Percentiles rank a stretch among this genome's conserved stretches.
These are phyloP conservation scores for Dromaius novaehollandiae DNA, from an alignment of 2,113 vertebrate genomes.

Conservation along the genomic window DNA sequence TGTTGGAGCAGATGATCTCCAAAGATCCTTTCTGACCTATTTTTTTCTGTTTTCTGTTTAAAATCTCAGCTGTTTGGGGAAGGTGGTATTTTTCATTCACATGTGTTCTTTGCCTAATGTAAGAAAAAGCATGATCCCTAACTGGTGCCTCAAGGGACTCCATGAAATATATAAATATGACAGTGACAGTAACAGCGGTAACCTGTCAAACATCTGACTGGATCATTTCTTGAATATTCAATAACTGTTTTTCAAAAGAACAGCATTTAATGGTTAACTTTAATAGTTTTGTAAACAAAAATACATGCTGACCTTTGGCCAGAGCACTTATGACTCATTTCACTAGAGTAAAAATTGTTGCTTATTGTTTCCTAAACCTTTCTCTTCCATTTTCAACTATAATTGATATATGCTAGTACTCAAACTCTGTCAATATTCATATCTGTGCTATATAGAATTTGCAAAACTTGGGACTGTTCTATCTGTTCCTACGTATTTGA, in stretches of 20 bases:
- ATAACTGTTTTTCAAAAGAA: background rate
- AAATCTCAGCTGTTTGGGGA: background rate
- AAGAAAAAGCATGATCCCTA: background rate
- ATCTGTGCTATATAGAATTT: background rate
- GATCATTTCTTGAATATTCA: background rate
- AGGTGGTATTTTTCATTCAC: background rate
- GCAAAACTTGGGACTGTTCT: background rate
- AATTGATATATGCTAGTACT: background rate
- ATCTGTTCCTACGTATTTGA: background rate
- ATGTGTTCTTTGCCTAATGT: background rate
- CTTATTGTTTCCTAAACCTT: background rate
- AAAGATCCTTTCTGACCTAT: background rate
- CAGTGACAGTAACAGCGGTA: background rate
- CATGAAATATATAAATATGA: background rate
- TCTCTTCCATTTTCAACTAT: background rate
- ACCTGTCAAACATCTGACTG: background rate
- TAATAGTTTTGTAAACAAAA: background rate
- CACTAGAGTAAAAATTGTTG: background rate
- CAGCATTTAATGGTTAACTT: background rate
- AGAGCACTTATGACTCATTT: background rate
- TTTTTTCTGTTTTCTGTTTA: background rate
- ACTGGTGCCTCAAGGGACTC: background rate
- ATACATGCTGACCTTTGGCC: background rate
- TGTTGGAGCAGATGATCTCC: background rate
- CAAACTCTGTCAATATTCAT: background rate